phyloP scores from a whole-genome alignment of 2,797 vertebrate genomes.

The Spinus olivaceus region DNA sequence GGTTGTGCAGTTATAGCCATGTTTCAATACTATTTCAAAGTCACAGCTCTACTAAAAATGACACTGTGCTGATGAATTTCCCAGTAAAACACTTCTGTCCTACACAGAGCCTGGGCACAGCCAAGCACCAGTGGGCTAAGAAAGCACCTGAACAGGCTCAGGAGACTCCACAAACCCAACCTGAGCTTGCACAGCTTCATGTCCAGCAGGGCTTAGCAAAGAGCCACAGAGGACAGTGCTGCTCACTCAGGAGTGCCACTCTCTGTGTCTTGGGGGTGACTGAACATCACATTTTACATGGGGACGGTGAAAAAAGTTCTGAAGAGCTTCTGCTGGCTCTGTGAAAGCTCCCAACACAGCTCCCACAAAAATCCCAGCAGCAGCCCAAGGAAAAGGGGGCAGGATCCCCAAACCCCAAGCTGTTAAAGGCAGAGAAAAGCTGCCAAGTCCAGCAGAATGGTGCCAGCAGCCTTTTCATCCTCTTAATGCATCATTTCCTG shows the following conservation, averaged over 20 bases:
- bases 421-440: not conserved
- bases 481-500: not conserved
- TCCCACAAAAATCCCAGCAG: not conserved
- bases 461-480: not conserved
- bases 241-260: not conserved
- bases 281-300: not conserved
- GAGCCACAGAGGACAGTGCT: not conserved
- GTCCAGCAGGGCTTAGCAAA: not conserved
- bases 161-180: not conserved
- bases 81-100: not conserved
- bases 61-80: not conserved
- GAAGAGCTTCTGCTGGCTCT: not conserved
- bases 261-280: not conserved
- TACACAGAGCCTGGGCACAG: not conserved
- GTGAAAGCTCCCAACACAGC: not conserved
- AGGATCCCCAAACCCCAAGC: not conserved
- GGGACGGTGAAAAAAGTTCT: not conserved
- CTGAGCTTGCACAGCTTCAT: not conserved
- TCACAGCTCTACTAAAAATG: not conserved
- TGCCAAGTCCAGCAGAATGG: not conserved
- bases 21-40: not conserved
- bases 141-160: not conserved
- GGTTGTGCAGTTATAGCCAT: not conserved
- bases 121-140: not conserved
- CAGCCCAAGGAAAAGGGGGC: not conserved